A percentile compares a stretch with the other conserved stretches of the same genome.
phyloP scores from a whole-genome alignment of 2,888 invertebrate species.

The Cheilosia urbana region DNA sequence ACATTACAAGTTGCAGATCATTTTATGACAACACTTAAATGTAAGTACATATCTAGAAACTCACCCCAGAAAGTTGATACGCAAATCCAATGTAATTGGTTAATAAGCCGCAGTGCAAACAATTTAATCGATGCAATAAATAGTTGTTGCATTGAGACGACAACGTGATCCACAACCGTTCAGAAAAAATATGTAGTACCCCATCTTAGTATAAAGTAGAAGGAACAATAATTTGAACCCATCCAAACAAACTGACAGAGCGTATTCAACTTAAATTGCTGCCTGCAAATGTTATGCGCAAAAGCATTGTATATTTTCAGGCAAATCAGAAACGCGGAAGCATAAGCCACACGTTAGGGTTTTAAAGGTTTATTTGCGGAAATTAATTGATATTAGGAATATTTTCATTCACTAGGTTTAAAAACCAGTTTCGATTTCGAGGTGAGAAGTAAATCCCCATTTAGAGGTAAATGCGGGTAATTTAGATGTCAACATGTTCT shows the following conservation, averaged over 20 bases:
- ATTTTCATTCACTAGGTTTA: too few species aligned
- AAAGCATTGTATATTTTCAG: slow-evolving; percentile 27
- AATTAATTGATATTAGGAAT: not conserved
- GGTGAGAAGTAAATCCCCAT: not conserved
- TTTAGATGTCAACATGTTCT: not conserved
- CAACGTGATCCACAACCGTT: slow-evolving; percentile 30
- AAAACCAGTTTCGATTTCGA: too few species aligned
- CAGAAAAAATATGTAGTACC: slow-evolving; percentile 2
- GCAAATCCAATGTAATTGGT: slow-evolving; percentile 44
- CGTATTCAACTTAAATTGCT: not conserved
- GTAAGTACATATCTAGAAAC: not conserved
- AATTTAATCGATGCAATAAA: slow-evolving; percentile 60
- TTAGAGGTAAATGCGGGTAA: not conserved
- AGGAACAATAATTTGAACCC: too few species aligned
- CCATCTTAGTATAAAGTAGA: not conserved
- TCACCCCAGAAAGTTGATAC: slow-evolving; percentile 29
- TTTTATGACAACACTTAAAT: slow-evolving; percentile 13
- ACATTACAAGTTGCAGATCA: not conserved
- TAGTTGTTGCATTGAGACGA: slow-evolving; percentile 49
- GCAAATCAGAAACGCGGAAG: not conserved
- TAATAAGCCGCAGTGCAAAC: slow-evolving; percentile 24
- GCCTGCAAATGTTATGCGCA: not conserved
- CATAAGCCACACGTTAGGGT: slow-evolving; percentile 27
- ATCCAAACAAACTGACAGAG: not conserved
- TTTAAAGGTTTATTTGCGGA: slow-evolving; percentile 36